Base-by-base conservation (phyloP, 2,113 vertebrate species). In the Pelvicachromis taeniatus region DNA sequence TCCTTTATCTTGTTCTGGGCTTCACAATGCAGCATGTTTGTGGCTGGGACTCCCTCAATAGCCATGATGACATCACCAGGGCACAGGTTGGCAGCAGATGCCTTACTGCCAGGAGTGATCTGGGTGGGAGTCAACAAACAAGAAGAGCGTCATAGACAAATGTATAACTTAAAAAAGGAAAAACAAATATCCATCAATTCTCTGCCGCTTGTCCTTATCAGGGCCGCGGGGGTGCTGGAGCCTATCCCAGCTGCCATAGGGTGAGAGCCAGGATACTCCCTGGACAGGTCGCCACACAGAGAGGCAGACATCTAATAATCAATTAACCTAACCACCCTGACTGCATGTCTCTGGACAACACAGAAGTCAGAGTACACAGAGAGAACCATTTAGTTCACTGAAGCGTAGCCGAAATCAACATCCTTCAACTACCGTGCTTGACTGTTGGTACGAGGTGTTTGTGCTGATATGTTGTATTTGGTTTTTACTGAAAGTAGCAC, bases 1-100 rank as follows among this genome's bases (percentile, higher is more conserved):
- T 98, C 97, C 90, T 99, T 99, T 84, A 99, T 99, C 91, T 96
- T 97, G 94, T 97, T 98, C 93, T 99, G 99, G 8, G 98, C 99
- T 77, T 99, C 98, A 4, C 96, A 97, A 78, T 99, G 99, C 90
- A 98, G 97, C 98, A 99, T 97, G 81, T 96, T 95, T 35, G 96
- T 92, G 21, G 98, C 96, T 2, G 96, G 89, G 33, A 95, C 95
- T 23, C 98, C 98, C 56, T 99, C 97, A 26, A 99, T 99, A 87
- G 98, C 97, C 93, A 99, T 33, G 93, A 99, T 97, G 79, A 98
- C 86, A 59, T 99, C 99, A 45, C 99, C 99, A 7, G 98, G 95
- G 79, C 96, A 97, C 85, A 99, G 91, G 92, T 98, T 97, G 58
- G 97, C 98, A 7, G 95, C 70, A 3, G 97, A 97, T 2, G 99